These are phyloP conservation scores for Teinopalpus imperialis DNA, from an alignment of 2,888 invertebrate genomes.

Conservation along the genomic window DNA sequence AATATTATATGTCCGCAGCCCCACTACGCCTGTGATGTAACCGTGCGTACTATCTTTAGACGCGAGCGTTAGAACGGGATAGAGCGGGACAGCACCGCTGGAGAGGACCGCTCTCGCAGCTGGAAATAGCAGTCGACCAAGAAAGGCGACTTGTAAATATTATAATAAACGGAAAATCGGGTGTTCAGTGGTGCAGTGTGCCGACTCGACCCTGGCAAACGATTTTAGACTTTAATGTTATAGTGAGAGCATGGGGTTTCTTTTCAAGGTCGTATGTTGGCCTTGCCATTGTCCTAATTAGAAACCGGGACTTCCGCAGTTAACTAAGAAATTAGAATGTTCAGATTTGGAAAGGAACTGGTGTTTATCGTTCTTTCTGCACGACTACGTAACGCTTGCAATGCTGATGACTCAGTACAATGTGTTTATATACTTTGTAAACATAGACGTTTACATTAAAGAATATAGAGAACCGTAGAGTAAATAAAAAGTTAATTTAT, in stretches of 20 bases:
- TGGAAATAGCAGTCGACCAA: constrained; percentile 83
- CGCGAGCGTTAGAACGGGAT: constrained; percentile 48
- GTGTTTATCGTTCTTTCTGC: constrained; percentile 11
- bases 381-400: constrained; percentile 4
- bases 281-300: constrained; percentile 26
- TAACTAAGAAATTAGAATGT: constrained; percentile 3
- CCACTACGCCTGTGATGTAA: constrained; percentile 78
- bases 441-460: constrained; percentile 8
- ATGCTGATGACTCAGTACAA: constrained; percentile 29
- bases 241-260: constrained; percentile 30
- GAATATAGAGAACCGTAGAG: constrained; percentile 22
- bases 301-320: constrained; percentile 19
- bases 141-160: constrained; percentile 83
- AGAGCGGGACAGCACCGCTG: constrained; percentile 59
- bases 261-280: constrained; percentile 7
- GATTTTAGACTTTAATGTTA: constrained; percentile 46
- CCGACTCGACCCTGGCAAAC: constrained; percentile 67
- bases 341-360: neutral
- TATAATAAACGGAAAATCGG: constrained; percentile 78
- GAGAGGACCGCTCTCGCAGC: constrained; percentile 59
- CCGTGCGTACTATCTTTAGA: constrained; percentile 73
- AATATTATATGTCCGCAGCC: constrained; percentile 79
- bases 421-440: constrained; percentile 27
- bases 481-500: constrained; percentile 32
- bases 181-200: constrained; percentile 78